Base-by-base conservation (phyloP, 2,797 vertebrate species). In the Enteromius trimaculatus region DNA sequence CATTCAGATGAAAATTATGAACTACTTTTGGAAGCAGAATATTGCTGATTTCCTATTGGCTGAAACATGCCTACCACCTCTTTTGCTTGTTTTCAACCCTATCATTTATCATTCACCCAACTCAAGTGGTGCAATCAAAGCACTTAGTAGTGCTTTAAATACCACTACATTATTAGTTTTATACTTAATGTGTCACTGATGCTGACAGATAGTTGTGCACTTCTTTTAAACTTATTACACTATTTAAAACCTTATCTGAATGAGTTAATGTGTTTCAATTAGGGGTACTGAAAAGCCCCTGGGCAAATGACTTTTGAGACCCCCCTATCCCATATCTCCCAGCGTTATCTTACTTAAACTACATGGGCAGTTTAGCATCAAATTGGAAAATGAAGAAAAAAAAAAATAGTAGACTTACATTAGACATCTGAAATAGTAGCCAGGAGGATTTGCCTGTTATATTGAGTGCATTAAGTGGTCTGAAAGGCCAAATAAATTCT, bases 11-110 rank as follows among this genome's bases (percentile, higher is more conserved):
- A 17, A 58, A 29, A 58, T 58, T 44, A 71, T 71, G 8, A 71
- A 71, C 31, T 39, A 11, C n/a, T 44, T 42, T 53, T 79, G 39
- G 60, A 29, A 79, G 62, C 39, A 34, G 44, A 79, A 49, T 34
- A 65, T 44, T 16, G 47, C 26, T 31, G 42, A 78, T 78, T 79
- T 13, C 44, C 77, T 37, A 79, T 49, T 79, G 77, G 77, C 60
- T 78, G 76, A 65, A 65, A 31, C 42, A 55, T 37, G 44, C 42
- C 44, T 51, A n/a, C 5, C 31, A 26, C 37, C 37, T 29, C 8
- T 29, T 42, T 64, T 70, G 11, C 31, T 10, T 42, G 17, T 80
- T 55, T 53, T 80, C 34, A 80, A 21, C 14, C 31, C 44, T 68
- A 51, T 71, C 16, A 80, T 71, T 71, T 71, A 4, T 19, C 49